phyloP scores from a whole-genome alignment of 2,113 vertebrate species.

The Naja naja region DNA sequence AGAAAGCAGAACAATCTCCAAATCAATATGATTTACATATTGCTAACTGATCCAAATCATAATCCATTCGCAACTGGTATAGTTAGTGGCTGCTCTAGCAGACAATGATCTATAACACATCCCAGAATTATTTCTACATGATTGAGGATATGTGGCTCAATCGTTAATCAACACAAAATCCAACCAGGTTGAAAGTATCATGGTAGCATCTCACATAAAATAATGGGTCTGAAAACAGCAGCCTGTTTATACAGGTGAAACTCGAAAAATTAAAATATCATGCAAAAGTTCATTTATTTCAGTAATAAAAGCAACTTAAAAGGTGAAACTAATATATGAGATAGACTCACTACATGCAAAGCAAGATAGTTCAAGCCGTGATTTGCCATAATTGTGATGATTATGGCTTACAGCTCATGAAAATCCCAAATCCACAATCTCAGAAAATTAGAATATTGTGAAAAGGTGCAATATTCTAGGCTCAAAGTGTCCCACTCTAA shows the following conservation, averaged over 20 bases:
- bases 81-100: background rate
- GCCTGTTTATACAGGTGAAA: background rate
- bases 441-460: too few relatives aligned
- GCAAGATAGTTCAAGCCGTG: too few relatives aligned
- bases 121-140: background rate
- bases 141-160: background rate
- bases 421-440: too few relatives aligned
- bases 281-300: too few relatives aligned
- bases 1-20: fast-evolving
- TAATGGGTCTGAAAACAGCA: background rate
- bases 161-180: background rate
- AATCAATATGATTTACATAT: background rate
- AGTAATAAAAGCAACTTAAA: too few relatives aligned
- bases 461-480: too few relatives aligned
- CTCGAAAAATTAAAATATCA: too few relatives aligned
- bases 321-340: too few relatives aligned
- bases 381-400: too few relatives aligned
- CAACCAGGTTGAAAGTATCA: background rate
- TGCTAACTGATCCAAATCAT: background rate
- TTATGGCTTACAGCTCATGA: too few relatives aligned
- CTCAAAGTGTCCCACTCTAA: too few relatives aligned
- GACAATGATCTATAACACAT: background rate
- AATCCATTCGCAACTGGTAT: background rate
- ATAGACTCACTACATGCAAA: too few relatives aligned
- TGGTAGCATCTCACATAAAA: background rate